A percentile compares a stretch with the other conserved stretches of the same genome.
Conservation (phyloP, 2,888 invertebrate genomes). For the Listrodromus nycthemerus region DNA sequence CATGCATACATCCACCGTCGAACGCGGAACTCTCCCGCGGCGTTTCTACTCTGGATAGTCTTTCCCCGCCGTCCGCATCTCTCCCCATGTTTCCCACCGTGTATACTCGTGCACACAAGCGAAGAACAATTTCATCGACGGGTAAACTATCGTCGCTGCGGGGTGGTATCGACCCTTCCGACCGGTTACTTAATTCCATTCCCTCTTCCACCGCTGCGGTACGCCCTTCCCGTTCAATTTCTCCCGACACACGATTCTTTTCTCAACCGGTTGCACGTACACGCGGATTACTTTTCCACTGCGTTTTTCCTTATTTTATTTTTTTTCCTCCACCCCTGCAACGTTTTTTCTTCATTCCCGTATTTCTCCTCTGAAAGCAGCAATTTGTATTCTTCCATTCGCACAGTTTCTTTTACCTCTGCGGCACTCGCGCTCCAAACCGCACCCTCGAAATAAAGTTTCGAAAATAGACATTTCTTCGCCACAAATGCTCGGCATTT, state of each 20-base stretch:
- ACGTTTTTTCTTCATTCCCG: not conserved
- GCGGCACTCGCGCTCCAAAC: not conserved
- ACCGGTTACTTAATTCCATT: constrained; percentile 30
- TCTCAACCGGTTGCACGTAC: not conserved
- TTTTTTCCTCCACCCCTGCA: not conserved
- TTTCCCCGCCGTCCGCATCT: constrained; percentile 27
- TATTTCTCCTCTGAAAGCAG: not conserved
- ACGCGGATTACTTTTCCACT: not conserved
- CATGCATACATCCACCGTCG: constrained; percentile 19
- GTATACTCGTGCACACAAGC: constrained; percentile 18
- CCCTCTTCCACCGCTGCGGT: constrained; percentile 13
- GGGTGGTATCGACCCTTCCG: constrained; percentile 35
- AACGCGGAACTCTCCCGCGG: constrained; percentile 60
- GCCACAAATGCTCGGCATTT: not conserved
- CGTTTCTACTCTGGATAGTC: constrained; percentile 24
- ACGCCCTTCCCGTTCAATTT: constrained; percentile 6
- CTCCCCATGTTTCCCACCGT: constrained; percentile 2
- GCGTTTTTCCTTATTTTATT: not conserved
- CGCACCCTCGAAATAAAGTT: not conserved
- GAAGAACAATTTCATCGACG: constrained; percentile 45
- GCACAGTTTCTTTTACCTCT: not conserved
- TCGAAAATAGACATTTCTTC: not conserved
- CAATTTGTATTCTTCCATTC: constrained; percentile 25
- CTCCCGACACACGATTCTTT: constrained; percentile 3
- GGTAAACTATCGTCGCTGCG: constrained; percentile 18